phyloP scores from a whole-genome alignment of 2,797 vertebrate species.

The Bradypodion pumilum region DNA sequence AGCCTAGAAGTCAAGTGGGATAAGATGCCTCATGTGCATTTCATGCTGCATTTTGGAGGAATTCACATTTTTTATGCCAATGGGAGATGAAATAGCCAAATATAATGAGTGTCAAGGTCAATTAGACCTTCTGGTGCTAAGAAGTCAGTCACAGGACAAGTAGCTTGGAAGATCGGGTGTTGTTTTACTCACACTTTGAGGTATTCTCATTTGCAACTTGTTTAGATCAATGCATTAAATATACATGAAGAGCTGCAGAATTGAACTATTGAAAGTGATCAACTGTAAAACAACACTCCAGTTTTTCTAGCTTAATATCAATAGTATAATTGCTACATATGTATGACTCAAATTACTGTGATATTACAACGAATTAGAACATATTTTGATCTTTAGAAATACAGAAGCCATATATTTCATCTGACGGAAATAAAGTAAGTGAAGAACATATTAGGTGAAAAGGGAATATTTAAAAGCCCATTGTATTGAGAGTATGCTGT shows the following conservation, averaged over 20 bases:
- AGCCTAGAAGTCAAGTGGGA: neutral
- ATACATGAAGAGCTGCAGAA: neutral
- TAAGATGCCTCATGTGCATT: neutral
- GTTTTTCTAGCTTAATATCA: neutral
- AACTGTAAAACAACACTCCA: neutral
- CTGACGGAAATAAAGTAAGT: neutral
- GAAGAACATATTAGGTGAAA: neutral
- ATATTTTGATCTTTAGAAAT: constrained; percentile 7
- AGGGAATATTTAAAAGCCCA: neutral
- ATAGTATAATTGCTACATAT: neutral
- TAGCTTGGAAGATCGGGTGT: neutral
- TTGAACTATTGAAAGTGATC: neutral
- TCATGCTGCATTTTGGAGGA: neutral
- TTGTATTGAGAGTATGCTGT: too few relatives aligned
- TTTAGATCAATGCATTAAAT: neutral
- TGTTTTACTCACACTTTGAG: neutral
- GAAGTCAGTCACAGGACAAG: neutral
- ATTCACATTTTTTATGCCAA: neutral
- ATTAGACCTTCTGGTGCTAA: neutral
- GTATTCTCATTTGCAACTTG: neutral
- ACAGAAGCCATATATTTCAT: neutral
- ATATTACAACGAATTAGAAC: neutral
- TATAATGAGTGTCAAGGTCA: neutral
- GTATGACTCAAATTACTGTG: neutral
- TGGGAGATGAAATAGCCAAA: neutral